Evolutionary conservation across 2,888 invertebrate species (phyloP), one percentile per base, ranked within the genome.

Genomic region (Chaitophorus viminalis): DNA sequence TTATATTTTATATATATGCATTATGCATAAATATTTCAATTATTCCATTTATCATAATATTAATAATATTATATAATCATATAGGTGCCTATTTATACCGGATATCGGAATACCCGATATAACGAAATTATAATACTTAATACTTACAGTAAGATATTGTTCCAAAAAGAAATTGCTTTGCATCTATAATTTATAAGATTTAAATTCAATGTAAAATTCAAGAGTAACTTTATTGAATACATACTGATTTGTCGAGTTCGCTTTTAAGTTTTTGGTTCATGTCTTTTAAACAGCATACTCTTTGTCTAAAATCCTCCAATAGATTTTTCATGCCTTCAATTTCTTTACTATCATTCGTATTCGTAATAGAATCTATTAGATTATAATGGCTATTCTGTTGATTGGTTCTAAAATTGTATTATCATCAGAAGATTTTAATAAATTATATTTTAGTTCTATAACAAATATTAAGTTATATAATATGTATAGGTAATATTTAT

Each of bases 121-220:
- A n/a, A n/a, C n/a, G n/a, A 52, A 52, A 52, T 52, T 3, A 72
- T 72, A 70, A 70, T 29, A 70, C 3, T 25, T 39, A 74, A 54
- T 60, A 78, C 85, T 86, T 78, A 86, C 85, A 14, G 70, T 54
- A 36, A 86, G 25, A 54, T 54, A 78, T 70, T 86, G 54, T 39
- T 86, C 85, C 70, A 86, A 36, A 14, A 78, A 54, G 17, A 70
- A 4, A n/a, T 86, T 86, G 31, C 17, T 25, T 36, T 78, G 78
- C 21, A 68, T 70, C 85, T 86, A 14, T 33, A 72, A 72, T 29
- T 54, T 17, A 76, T n/a, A n/a, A 76, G 18, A 46, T 25, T 18
- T n/a, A 60, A 60, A 33, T 78, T 21, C 25, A 36, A 21, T 46
- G n/a, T 18, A 0, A 0, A 31, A n/a, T 36, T 29, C 14, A 46